phyloP scores from a whole-genome alignment of 2,888 invertebrate species.

The Eupithecia inturbata region DNA sequence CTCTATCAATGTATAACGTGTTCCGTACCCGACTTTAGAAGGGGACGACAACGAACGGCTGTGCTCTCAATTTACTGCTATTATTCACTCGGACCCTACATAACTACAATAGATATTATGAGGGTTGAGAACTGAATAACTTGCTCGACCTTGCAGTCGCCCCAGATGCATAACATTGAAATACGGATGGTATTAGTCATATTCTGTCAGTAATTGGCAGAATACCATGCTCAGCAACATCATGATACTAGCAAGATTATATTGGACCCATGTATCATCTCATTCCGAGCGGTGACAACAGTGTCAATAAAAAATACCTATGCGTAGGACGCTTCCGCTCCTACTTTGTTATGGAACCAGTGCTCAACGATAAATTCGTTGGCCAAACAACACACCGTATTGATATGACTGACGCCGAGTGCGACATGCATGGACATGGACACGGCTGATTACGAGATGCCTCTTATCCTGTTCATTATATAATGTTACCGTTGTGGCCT shows the following conservation, averaged over 20 bases:
- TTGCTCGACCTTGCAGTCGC: conserved; percentile 39
- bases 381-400: conserved; percentile 52
- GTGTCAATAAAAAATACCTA: conserved; percentile 54
- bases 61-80: conserved; percentile 54
- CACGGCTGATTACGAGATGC: conserved; percentile 37
- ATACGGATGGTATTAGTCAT: conserved; percentile 37
- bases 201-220: conserved; percentile 37
- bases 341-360: conserved; percentile 43
- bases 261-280: conserved; percentile 52
- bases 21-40: conserved; percentile 59
- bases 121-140: conserved; percentile 46
- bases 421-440: conserved; percentile 36
- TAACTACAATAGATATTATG: conserved; percentile 47
- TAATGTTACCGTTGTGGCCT: conserved; percentile 25
- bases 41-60: conserved; percentile 53
- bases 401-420: conserved; percentile 44
- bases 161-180: conserved; percentile 43
- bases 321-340: conserved; percentile 64
- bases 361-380: conserved; percentile 48
- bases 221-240: conserved; percentile 41
- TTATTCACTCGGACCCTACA: conserved; percentile 66
- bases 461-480: conserved; percentile 33
- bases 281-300: conserved; percentile 56
- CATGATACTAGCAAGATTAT: conserved; percentile 46
- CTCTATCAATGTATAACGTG: conserved; percentile 59